Percentiles rank a stretch among this genome's conserved stretches.
These are phyloP conservation scores for Drosophila rubida DNA, from an alignment of 2,888 invertebrate species.

Conservation along the genomic window DNA sequence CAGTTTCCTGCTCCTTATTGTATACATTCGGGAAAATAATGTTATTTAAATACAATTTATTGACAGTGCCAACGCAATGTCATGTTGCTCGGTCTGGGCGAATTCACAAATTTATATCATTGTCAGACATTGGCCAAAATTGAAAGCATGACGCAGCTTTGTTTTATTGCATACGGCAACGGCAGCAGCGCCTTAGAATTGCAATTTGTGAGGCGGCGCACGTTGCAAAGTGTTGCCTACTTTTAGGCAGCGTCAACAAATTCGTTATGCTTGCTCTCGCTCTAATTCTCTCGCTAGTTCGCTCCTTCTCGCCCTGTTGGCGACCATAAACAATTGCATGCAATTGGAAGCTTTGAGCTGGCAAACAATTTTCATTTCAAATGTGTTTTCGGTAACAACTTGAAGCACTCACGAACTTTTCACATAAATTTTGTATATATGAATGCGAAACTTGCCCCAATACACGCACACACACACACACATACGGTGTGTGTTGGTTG, in stretches of 20 bases:
- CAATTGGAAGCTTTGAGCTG: slow-evolving; percentile 15
- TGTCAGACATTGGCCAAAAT: slow-evolving; percentile 1
- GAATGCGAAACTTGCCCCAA: slow-evolving; percentile 27
- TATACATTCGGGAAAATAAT: not conserved
- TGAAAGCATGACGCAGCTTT: slow-evolving; percentile 7
- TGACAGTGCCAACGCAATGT: not conserved
- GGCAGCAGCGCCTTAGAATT: not conserved
- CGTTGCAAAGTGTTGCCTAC: slow-evolving; percentile 52
- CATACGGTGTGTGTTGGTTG: slow-evolving; percentile 7
- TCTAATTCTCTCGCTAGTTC: not conserved
- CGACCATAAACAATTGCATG: slow-evolving; percentile 25
- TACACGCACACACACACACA: not conserved
- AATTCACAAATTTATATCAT: slow-evolving; percentile 12
- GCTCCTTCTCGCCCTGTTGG: not conserved
- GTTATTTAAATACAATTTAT: slow-evolving; percentile 11
- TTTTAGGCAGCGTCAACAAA: slow-evolving; percentile 52
- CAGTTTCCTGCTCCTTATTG: not conserved
- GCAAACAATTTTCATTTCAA: slow-evolving; percentile 29
- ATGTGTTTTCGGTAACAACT: slow-evolving; percentile 38
- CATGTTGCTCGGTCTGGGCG: not conserved
- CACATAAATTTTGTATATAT: slow-evolving; percentile 67
- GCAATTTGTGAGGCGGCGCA: not conserved
- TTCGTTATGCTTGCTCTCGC: not conserved
- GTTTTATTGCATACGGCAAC: slow-evolving; percentile 6
- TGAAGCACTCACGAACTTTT: slow-evolving; percentile 61